These are phyloP conservation scores for Loripinus fragilis DNA, from an alignment of 2,888 invertebrate species.

Conservation along the genomic window DNA sequence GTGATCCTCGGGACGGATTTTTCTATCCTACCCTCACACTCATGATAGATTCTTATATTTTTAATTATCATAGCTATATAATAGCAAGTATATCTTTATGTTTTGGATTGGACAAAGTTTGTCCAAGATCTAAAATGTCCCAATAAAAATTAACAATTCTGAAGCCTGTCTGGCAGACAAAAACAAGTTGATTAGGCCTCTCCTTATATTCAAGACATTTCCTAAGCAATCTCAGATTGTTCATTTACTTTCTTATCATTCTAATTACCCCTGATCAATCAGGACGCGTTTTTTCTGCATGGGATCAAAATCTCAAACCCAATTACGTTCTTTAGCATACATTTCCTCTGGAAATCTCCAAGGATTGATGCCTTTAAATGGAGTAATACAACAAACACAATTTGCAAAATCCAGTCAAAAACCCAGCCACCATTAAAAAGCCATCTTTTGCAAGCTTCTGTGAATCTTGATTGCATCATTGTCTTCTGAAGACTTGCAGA, in stretches of 20 bases:
- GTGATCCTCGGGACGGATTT: too few species aligned
- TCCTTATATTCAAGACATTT: slow-evolving; percentile 21
- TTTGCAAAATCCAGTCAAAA: slow-evolving; percentile 18
- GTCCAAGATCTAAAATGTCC: slow-evolving; percentile 8
- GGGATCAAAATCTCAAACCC: slow-evolving; percentile 54
- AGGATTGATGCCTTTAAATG: slow-evolving; percentile 52
- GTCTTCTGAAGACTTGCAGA: slow-evolving; percentile 57
- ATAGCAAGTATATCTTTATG: too few species aligned
- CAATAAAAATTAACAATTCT: slow-evolving; percentile 16
- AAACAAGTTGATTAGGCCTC: slow-evolving; percentile 17
- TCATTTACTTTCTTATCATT: slow-evolving; percentile 61
- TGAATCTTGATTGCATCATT: slow-evolving; percentile 62
- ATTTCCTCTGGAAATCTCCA: slow-evolving; percentile 55
- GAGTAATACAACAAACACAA: slow-evolving; percentile 57
- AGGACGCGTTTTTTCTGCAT: slow-evolving; percentile 56
- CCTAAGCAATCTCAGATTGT: slow-evolving; percentile 22
- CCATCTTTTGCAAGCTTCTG: slow-evolving; percentile 46
- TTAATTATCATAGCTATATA: too few species aligned
- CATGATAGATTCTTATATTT: too few species aligned
- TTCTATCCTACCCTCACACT: too few species aligned
- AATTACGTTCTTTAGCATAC: slow-evolving; percentile 63
- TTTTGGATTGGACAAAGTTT: too few species aligned
- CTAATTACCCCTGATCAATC: slow-evolving; percentile 62
- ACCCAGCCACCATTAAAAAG: slow-evolving; percentile 22
- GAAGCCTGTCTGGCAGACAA: slow-evolving; percentile 13